phyloP scores from a whole-genome alignment of 2,797 vertebrate genomes.

The Muraenolepis orangiensis region DNA sequence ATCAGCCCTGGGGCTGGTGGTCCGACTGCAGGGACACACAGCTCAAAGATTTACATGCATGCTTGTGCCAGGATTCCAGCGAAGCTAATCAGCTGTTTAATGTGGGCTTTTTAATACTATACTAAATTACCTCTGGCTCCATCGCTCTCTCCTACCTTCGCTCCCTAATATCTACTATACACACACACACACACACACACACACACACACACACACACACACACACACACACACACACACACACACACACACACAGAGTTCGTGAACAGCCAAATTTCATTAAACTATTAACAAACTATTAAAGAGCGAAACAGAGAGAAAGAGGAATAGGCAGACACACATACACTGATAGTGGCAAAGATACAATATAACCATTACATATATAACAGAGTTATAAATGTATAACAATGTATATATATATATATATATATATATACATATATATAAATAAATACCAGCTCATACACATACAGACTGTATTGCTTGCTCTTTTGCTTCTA shows the following conservation, averaged over 20 bases:
- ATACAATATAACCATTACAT: not conserved
- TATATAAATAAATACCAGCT: not conserved
- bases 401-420: not conserved
- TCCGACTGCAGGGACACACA: not conserved
- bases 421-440: too few relatives aligned
- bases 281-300: not conserved
- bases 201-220: too few relatives aligned
- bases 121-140: not conserved
- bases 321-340: not conserved
- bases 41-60: not conserved
- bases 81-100: not conserved
- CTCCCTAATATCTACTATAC: too few relatives aligned
- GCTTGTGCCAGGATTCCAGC: not conserved
- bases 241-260: too few relatives aligned
- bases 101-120: not conserved
- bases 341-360: not conserved
- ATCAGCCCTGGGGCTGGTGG: not conserved
- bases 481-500: too few relatives aligned
- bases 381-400: too few relatives aligned
- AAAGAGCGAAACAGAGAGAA: not conserved
- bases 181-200: too few relatives aligned
- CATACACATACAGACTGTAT: not conserved
- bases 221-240: too few relatives aligned
- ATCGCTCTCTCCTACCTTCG: too few relatives aligned
- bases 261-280: not conserved